Conservation (phyloP, 2,797 vertebrate genomes). For the Brachyalestes nurse region DNA sequence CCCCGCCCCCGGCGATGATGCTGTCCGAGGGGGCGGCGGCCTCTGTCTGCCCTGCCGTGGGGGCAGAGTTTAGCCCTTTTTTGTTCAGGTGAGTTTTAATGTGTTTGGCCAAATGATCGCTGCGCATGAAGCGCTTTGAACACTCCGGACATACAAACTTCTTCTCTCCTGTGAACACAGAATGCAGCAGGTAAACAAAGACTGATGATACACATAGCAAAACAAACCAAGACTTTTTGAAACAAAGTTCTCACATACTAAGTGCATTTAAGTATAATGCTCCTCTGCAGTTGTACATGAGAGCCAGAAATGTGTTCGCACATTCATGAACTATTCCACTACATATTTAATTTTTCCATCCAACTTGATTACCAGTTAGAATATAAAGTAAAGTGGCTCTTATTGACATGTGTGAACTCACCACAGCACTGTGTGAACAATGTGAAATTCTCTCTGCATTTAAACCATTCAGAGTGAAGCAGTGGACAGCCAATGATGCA, state of each 20-base stretch:
- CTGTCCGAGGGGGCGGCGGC: slow-evolving; percentile 81
- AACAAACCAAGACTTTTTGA: no score
- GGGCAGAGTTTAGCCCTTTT: slow-evolving; percentile 89
- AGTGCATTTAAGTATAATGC: no score
- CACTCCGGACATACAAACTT: slow-evolving; percentile 98
- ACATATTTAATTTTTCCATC: neutral
- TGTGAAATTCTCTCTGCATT: no score
- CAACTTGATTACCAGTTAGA: neutral
- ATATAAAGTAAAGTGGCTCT: no score
- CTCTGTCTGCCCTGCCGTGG: slow-evolving; percentile 87
- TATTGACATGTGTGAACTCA: no score
- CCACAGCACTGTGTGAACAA: no score
- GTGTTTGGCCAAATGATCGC: slow-evolving; percentile 99
- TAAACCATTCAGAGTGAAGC: no score
- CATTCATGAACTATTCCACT: no score
- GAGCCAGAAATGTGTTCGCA: no score
- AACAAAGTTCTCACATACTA: no score
- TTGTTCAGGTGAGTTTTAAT: slow-evolving; percentile 99
- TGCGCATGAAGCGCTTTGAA: slow-evolving; percentile 98
- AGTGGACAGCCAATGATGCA: no score
- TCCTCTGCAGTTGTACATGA: no score
- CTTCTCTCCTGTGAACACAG: slow-evolving; percentile 89
- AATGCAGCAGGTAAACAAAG: neutral
- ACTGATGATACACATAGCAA: neutral
- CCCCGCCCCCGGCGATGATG: slow-evolving; percentile 94